Base-by-base conservation (phyloP, 1,140 invertebrate genomes). In the Tetragonula clypearis region DNA sequence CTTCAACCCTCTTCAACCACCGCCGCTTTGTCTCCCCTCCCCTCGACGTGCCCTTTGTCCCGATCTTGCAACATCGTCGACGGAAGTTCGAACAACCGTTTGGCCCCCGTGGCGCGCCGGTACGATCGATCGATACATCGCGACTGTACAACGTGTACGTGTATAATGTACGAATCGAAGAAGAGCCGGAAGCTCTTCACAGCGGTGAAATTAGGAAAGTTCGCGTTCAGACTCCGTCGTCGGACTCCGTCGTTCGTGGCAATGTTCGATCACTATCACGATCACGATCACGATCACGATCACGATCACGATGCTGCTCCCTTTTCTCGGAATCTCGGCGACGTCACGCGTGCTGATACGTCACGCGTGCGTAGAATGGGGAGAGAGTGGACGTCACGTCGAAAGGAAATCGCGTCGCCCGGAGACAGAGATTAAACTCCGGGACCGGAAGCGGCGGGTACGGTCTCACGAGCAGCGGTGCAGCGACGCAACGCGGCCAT, bases 401-500 rank as follows among this genome's bases (percentile, higher is more conserved):
- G 84, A 88, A 87, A 80, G 88, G 74, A 75, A 65, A 65, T 15
- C 23, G 19, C 35, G 26, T 14, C 1, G 26, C 26, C 5, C 35
- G 35, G 23, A 8, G 41, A 41, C 41, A 41, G 21, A 35, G 58
- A 49, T 53, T 26, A 49, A 26, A 21, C 23, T 23, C 2, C 55
- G 30, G 19, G 15, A 60, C 30, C 55, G 75, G 58, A 62, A 62
- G 12, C 35, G 60, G 2, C 9, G 2, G 15, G 12, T 15, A 21
- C 12, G 19, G 41, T 35, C 12, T 60, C 58, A 62, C 23, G 23
- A 62, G 60, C 41, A 15, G 66, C 60, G 35, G 23, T 23, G 75
- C 58, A 41, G 23, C 35, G 58, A 74, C 35, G 75, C 90, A 90
- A 90, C 90, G 87, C 87, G 55, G 79, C 91, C 92, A 91, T 87